phyloP scores from a whole-genome alignment of 2,888 invertebrate species.

The Eupithecia subfuscata region DNA sequence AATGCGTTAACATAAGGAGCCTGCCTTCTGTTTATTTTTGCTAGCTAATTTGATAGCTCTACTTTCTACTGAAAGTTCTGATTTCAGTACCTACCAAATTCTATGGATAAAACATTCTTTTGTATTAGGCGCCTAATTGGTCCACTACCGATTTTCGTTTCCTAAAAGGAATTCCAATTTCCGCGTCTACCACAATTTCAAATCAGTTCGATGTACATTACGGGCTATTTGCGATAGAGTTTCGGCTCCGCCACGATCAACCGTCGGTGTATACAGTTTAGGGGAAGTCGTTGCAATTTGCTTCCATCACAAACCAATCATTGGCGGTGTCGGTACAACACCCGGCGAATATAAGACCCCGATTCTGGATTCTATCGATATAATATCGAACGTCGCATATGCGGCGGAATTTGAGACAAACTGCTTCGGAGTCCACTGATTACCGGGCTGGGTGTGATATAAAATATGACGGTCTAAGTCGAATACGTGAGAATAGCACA shows the following conservation, averaged over 20 bases:
- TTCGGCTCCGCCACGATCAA: conserved; percentile 34
- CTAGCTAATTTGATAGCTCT: neutral
- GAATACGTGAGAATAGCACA: neutral
- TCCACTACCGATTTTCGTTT: conserved; percentile 7
- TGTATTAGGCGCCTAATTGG: neutral
- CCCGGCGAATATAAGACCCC: conserved; percentile 17
- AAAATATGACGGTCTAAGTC: conserved; percentile 2
- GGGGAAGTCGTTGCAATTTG: conserved; percentile 67
- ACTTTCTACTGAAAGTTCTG: neutral
- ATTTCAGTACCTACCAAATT: neutral
- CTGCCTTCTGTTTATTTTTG: neutral
- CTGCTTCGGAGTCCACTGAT: neutral
- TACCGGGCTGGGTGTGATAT: neutral
- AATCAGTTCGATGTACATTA: conserved; percentile 24
- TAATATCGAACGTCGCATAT: neutral
- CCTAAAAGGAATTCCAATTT: conserved; percentile 27
- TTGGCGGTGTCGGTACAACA: conserved; percentile 46
- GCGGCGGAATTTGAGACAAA: neutral
- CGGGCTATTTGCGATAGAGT: conserved; percentile 35
- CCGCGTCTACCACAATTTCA: conserved; percentile 17
- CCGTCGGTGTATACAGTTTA: conserved; percentile 38
- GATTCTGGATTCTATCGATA: neutral
- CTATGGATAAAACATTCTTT: neutral
- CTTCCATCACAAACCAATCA: conserved; percentile 78
- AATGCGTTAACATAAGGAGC: too few relatives aligned